Conservation (phyloP, 2,113 vertebrate species). For the Illadopsis cleaveri region DNA sequence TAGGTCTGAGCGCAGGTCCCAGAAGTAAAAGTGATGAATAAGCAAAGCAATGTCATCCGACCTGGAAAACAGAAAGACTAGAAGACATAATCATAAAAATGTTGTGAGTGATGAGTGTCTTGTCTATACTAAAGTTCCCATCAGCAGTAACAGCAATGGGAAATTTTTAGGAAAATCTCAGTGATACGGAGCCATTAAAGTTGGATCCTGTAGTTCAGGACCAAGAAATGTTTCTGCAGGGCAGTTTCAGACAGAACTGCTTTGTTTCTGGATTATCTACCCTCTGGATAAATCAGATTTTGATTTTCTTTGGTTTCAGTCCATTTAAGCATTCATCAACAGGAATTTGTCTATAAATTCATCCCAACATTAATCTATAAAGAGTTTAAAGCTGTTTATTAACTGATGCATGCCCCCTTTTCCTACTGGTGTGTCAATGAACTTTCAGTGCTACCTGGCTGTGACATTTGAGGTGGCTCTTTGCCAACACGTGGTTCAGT, state of each 20-base stretch:
- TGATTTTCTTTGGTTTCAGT: neutral
- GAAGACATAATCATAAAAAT: conserved; percentile 8
- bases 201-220: neutral
- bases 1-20: neutral
- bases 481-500: neutral
- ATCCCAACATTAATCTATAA: neutral
- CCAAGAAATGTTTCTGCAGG: neutral
- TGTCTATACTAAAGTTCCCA: neutral
- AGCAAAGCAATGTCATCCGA: neutral
- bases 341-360: neutral
- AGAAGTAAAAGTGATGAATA: conserved; percentile 20
- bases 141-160: neutral
- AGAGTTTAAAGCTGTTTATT: neutral
- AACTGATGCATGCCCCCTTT: neutral
- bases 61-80: neutral
- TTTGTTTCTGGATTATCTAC: neutral
- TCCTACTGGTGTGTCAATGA: neutral
- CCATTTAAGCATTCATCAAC: neutral
- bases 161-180: neutral
- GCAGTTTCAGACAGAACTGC: neutral
- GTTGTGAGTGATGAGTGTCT: neutral
- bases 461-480: neutral
- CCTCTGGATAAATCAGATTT: neutral
- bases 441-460: neutral
- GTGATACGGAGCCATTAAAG: neutral